phyloP scores from a whole-genome alignment of 2,113 vertebrate genomes.

The Pteruthius melanotis region DNA sequence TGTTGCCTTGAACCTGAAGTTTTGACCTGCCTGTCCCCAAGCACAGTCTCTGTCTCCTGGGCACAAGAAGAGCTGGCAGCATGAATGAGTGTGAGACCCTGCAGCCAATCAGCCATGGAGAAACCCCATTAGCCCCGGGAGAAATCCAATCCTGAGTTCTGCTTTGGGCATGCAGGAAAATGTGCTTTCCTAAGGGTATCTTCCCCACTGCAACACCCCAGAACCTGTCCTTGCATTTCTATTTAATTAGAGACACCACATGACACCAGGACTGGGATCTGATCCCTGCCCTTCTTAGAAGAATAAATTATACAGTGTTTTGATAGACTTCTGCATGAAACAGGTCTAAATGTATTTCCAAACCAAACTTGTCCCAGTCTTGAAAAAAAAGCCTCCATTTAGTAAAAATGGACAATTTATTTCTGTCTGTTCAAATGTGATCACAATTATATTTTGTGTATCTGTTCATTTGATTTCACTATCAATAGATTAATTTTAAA shows the following conservation, averaged over 20 bases:
- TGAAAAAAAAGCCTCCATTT: background rate
- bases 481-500: background rate
- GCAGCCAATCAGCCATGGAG: background rate
- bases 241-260: background rate
- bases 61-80: background rate
- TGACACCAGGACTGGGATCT: background rate
- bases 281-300: background rate
- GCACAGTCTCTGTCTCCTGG: background rate
- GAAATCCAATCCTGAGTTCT: background rate
- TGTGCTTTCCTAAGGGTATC: background rate
- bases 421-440: background rate
- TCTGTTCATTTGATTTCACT: background rate
- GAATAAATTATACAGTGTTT: background rate
- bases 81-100: rapidly evolving
- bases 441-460: background rate
- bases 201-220: background rate
- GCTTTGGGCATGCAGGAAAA: background rate
- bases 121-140: background rate
- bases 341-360: background rate
- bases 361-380: background rate
- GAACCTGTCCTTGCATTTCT: background rate
- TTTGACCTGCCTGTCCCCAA: background rate
- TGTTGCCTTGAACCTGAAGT: background rate
- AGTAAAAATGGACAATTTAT: background rate
- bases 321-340: background rate